Base-by-base conservation (phyloP, 2,113 vertebrate species). In the Pseudorhombus dupliciocellatus region DNA sequence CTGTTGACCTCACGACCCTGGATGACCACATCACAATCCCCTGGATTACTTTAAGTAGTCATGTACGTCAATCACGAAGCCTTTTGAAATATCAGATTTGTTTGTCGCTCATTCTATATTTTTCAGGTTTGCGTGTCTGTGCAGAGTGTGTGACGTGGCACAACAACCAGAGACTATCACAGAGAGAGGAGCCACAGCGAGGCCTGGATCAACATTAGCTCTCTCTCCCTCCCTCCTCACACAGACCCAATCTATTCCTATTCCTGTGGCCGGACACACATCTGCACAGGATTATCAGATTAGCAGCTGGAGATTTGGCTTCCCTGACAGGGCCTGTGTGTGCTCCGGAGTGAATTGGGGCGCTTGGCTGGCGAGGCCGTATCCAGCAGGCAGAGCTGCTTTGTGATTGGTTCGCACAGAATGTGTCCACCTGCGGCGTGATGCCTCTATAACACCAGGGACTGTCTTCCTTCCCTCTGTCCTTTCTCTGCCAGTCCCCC, bases 231-330 rank as follows among this genome's bases (percentile, higher is more conserved):
- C 46, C 8, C 46, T 21, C 50, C 46, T 50, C 57, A 72, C 61
- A 70, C 64, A 73, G 5, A 76, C 73, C 66, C 56, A 78, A 70
- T 76, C 55, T 37, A 40, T 73, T 58, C 53, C 73, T 54, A 64
- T 70, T 82, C 69, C 75, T 50, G 53, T 77, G 72, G 75, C 57
- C 72, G 85, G 75, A 88, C 77, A 79, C 84, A 86, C 89, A 92
- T 91, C 90, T 92, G 89, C 81, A 75, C 75, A 65, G 90, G 90
- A 92, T 93, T 93, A 94, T 90, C 84, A 91, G 92, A 93, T 93
- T 93, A 93, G 84, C 84, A 80, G 68, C 57, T 77, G 75, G 87
- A 88, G 85, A 89, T 89, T 90, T 83, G 77, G 62, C 75, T 63
- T 76, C 79, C 60, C 79, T 75, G 69, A 73, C 81, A 70, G 73